Evolutionary conservation across 92 coral and sea anemone species (phyloP), one percentile per base, ranked within the genome.

Genomic region (Zoanthus gigantus): DNA sequence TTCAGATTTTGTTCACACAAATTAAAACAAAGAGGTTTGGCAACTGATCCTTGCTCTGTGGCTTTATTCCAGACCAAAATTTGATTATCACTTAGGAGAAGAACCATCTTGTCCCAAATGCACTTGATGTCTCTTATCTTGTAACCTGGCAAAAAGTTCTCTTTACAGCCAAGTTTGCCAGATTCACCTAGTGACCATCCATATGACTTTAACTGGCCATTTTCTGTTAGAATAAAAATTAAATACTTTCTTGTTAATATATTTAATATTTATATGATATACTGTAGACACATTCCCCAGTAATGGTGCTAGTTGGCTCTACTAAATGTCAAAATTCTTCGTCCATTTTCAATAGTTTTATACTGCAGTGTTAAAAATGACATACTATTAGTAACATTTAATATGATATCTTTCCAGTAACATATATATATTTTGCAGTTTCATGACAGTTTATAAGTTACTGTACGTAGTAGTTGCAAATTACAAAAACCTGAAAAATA

Each of bases 141-240:
- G 52, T 66, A 78, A 54, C 31, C 94, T 78, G 96, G 90, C 57
- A 95, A 77, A 6, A 93, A 81, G 77, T 88, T 71, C 46, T 81
- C 87, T 60, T 73, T 47, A 37, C 50, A 68, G 17, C 91, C 96
- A 50, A 78, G 42, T 9, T 52, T 16, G 69, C 76, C 42, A 13
- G 73, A 82, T 32, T 69, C 71, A 65, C 90, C 92, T 31, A 93
- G 96, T 31, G 87, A 89, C 93, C 93, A 93, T 53, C 98, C 98
- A 47, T 66, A 81, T 2, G 85, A 14, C 13, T 29, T 18, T 42
- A 81, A 31, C 61, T 45, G 74, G 44, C 85, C 76, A 17, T 67
- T 17, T 13, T 68, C 85, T 81, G 47, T 81, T 81, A 46, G 9
- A 54, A 37, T 37, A 31, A 52, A 12, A 12, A 58, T 58, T 2